These are phyloP conservation scores for Platerodrilus igneus DNA, from an alignment of 2,888 invertebrate species.

Conservation along the genomic window DNA sequence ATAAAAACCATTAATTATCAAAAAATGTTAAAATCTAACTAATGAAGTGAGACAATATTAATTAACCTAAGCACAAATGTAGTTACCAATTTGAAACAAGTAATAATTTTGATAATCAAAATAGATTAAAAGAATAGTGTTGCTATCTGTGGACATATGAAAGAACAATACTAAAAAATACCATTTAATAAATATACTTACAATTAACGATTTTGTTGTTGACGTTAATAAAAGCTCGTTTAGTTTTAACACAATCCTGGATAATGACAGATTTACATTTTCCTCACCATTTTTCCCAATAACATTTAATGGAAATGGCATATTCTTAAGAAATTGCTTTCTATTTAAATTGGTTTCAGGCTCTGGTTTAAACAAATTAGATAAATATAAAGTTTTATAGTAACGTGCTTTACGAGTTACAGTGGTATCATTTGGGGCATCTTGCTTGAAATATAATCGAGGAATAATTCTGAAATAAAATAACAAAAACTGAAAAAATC, in stretches of 20 bases:
- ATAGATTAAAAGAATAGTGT: too few relatives aligned
- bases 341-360: conserved; percentile 37
- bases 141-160: too few relatives aligned
- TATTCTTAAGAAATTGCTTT: conserved; percentile 50
- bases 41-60: too few relatives aligned
- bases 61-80: too few relatives aligned
- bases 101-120: too few relatives aligned
- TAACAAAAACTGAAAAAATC: conserved; percentile 6
- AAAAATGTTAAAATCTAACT: too few relatives aligned
- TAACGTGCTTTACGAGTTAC: conserved; percentile 52
- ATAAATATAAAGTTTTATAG: conserved; percentile 43
- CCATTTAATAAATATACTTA: too few relatives aligned
- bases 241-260: conserved; percentile 53
- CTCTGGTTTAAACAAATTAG: conserved; percentile 29
- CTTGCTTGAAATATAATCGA: conserved; percentile 46
- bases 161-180: too few relatives aligned
- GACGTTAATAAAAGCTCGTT: conserved; percentile 55
- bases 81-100: too few relatives aligned
- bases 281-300: conserved; percentile 36
- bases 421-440: conserved; percentile 52
- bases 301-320: conserved; percentile 51
- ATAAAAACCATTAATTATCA: too few relatives aligned
- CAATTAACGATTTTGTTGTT: conserved; percentile 63
- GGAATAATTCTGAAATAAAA: conserved; percentile 48
- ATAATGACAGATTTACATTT: conserved; percentile 52